Evolutionary conservation across 1,140 invertebrate genomes (phyloP).

Genomic region (Campoletis sonorensis): DNA sequence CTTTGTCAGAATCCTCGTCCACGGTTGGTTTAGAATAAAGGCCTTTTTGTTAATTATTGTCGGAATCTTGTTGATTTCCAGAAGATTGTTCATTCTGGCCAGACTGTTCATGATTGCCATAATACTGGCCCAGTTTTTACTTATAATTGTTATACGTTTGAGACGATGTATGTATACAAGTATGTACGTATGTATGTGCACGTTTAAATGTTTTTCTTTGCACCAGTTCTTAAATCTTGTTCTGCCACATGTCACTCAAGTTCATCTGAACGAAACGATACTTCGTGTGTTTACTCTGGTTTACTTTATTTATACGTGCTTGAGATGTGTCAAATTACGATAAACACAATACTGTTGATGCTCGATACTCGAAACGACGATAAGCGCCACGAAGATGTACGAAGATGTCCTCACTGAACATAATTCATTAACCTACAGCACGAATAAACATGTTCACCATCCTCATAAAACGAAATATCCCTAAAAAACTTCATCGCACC

Average conservation of each 20-base stretch:
- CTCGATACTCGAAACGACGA: constrained; percentile 66
- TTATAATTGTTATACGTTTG: neutral
- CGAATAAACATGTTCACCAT: too few species aligned
- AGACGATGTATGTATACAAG: neutral
- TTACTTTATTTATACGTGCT: constrained; percentile 8
- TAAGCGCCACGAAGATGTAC: neutral
- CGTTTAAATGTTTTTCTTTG: constrained; percentile 24
- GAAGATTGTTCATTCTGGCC: constrained; percentile 65
- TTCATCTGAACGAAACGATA: constrained; percentile 21
- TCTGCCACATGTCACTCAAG: constrained; percentile 7
- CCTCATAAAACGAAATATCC: too few species aligned
- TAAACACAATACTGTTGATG: constrained; percentile 72
- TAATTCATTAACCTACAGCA: too few species aligned
- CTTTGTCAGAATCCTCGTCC: constrained; percentile 96
- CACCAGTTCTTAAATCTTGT: neutral
- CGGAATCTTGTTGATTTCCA: constrained; percentile 74
- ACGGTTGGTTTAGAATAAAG: constrained; percentile 84
- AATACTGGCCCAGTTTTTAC: constrained; percentile 74
- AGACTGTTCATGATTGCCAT: constrained; percentile 73
- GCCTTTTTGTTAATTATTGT: constrained; percentile 82
- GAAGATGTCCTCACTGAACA: too few species aligned
- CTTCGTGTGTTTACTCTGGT: neutral
- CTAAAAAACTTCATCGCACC: too few species aligned
- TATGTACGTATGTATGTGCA: too few species aligned
- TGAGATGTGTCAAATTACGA: constrained; percentile 47